A percentile compares a stretch with the other conserved stretches of the same genome.
Conservation (phyloP, 1,140 invertebrate species). For the Ceratitis capitata region DNA sequence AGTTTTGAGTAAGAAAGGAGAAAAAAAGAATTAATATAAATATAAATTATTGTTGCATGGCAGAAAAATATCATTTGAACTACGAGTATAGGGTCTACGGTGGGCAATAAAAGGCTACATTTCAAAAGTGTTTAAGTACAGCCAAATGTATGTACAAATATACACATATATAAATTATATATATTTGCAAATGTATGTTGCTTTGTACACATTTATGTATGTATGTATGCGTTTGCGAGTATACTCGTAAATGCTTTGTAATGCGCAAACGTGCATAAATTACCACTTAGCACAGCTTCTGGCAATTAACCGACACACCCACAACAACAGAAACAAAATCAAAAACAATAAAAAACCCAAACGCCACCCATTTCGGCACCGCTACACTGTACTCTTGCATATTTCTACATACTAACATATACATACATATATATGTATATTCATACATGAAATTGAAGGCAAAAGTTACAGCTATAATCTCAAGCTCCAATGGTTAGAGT, state of each 20-base stretch:
- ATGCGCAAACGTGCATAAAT: conserved; percentile 35
- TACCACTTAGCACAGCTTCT: conserved; percentile 39
- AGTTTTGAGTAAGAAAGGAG: neutral
- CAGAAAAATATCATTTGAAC: neutral
- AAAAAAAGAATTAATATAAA: neutral
- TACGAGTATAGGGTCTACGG: neutral
- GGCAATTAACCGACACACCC: conserved; percentile 33
- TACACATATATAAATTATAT: no score
- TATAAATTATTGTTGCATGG: neutral
- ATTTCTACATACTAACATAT: neutral
- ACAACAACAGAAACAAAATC: no score
- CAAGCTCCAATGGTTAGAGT: neutral
- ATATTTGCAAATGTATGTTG: no score
- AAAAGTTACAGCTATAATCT: neutral
- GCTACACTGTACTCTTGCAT: no score
- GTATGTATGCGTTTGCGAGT: neutral
- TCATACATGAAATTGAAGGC: neutral
- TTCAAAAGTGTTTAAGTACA: neutral
- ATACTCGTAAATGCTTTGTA: neutral
- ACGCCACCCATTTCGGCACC: conserved; percentile 10
- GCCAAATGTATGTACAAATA: no score
- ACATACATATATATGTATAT: neutral
- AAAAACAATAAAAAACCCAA: no score
- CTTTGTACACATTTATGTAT: no score
- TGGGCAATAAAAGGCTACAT: neutral